Conservation (phyloP, 1,140 invertebrate genomes). For the Geopemphigus sp. region DNA sequence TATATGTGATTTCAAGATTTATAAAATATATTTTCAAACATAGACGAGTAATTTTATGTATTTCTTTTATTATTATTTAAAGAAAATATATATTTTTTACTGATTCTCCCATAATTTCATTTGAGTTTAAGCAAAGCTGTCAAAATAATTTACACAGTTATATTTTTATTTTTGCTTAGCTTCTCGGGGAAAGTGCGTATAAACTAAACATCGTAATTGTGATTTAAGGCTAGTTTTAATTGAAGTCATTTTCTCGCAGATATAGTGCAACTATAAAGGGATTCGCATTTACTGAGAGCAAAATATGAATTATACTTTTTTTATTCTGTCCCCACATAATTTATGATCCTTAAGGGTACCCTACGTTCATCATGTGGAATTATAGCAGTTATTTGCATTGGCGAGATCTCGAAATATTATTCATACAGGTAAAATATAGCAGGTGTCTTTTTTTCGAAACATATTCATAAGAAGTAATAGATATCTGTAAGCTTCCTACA, state of each 20-base stretch:
- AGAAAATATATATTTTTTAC: constrained; percentile 10
- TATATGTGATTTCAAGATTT: too few relatives aligned
- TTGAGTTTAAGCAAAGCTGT: constrained; percentile 2
- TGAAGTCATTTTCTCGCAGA: constrained; percentile 42
- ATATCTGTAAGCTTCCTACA: background rate
- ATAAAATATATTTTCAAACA: too few relatives aligned
- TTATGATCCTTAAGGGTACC: constrained; percentile 38
- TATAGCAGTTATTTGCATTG: constrained; percentile 32
- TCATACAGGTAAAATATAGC: background rate
- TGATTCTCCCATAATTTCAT: background rate
- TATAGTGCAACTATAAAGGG: background rate
- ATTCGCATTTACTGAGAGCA: constrained; percentile 24
- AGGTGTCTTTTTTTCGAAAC: background rate
- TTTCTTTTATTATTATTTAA: background rate
- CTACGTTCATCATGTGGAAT: constrained; percentile 38
- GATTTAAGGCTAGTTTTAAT: constrained; percentile 47
- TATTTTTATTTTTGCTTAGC: background rate
- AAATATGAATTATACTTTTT: constrained; percentile 16
- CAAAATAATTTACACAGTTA: constrained; percentile 34
- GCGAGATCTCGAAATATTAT: constrained; percentile 24
- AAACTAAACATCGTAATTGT: constrained; percentile 39
- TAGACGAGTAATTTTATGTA: too few relatives aligned
- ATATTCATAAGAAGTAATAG: background rate
- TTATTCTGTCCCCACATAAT: background rate
- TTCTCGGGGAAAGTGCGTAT: background rate